phyloP scores from a whole-genome alignment of 2,888 invertebrate species.

The Epinotia bilunana region DNA sequence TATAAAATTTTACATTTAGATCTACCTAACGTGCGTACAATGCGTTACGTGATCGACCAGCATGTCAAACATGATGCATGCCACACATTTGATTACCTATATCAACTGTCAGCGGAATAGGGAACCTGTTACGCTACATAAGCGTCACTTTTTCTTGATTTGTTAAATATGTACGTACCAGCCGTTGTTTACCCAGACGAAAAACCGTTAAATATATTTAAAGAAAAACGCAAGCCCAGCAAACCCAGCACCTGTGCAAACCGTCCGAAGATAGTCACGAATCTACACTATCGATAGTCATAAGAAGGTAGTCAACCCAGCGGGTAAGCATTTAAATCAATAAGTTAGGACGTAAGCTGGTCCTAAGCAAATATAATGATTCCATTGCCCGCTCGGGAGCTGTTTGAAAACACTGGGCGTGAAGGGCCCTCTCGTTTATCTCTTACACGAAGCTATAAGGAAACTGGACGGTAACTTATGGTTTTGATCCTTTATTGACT shows the following conservation, averaged over 20 bases:
- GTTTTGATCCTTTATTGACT: conserved; percentile 5
- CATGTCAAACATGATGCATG: too few species aligned
- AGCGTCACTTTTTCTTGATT: not conserved
- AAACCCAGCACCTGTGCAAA: conserved; percentile 33
- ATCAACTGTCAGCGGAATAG: too few species aligned
- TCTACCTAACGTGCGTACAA: too few species aligned
- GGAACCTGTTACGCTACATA: too few species aligned
- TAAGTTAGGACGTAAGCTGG: conserved; percentile 38
- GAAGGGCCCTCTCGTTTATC: conserved; percentile 32
- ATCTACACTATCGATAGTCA: conserved; percentile 32
- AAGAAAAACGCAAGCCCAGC: not conserved
- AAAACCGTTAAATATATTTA: not conserved
- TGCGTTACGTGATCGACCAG: too few species aligned
- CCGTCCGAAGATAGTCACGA: conserved; percentile 30
- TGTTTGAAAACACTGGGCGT: conserved; percentile 35
- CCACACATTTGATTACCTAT: too few species aligned
- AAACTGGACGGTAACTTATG: conserved; percentile 13
- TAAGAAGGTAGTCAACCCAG: conserved; percentile 22
- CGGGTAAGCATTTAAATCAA: conserved; percentile 38
- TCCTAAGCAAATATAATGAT: conserved; percentile 44
- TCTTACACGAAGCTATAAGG: conserved; percentile 10
- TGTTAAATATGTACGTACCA: not conserved
- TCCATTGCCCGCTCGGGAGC: conserved; percentile 27
- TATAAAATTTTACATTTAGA: too few species aligned
- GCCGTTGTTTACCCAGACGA: not conserved